Conservation (phyloP, 2,888 invertebrate species). For the Prenolepis imparis region DNA sequence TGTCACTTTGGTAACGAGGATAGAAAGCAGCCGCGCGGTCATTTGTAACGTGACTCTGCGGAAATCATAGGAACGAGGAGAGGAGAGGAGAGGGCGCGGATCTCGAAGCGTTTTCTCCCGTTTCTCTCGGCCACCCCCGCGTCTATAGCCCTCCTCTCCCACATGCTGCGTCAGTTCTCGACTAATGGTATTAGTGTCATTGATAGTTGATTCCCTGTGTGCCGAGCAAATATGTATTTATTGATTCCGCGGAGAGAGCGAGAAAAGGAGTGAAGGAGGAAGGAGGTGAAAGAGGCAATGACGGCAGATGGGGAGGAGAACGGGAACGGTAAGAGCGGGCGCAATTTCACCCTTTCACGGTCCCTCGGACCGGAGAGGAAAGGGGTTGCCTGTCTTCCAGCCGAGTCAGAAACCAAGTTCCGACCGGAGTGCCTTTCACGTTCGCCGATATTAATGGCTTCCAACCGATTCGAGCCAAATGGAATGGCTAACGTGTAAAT, state of each 20-base stretch:
- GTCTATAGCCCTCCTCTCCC: conserved; percentile 42
- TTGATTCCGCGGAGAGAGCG: conserved; percentile 75
- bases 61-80: conserved; percentile 81
- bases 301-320: conserved; percentile 30
- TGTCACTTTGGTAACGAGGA: conserved; percentile 84
- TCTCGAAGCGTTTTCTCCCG: conserved; percentile 58
- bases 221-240: conserved; percentile 83
- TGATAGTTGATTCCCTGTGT: conserved; percentile 80
- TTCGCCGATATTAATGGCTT: conserved; percentile 78
- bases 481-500: conserved; percentile 82
- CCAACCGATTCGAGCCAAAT: conserved; percentile 79
- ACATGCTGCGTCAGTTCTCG: conserved; percentile 70
- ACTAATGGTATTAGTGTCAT: conserved; percentile 84
- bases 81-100: conserved; percentile 54
- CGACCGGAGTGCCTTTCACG: conserved; percentile 74
- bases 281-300: conserved; percentile 49
- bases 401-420: conserved; percentile 69
- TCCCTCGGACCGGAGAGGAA: conserved; percentile 49
- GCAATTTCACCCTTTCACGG: conserved; percentile 53
- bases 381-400: conserved; percentile 71
- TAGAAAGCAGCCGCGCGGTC: conserved; percentile 81
- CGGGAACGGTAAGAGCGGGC: conserved; percentile 59
- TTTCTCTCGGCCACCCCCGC: conserved; percentile 49
- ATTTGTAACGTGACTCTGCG: conserved; percentile 85
- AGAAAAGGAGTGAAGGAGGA: conserved; percentile 14